Percentiles rank a stretch among this genome's conserved stretches.
Evolutionary conservation across 2,797 vertebrate species (phyloP).

Genomic region (Trichosurus vulpecula): DNA sequence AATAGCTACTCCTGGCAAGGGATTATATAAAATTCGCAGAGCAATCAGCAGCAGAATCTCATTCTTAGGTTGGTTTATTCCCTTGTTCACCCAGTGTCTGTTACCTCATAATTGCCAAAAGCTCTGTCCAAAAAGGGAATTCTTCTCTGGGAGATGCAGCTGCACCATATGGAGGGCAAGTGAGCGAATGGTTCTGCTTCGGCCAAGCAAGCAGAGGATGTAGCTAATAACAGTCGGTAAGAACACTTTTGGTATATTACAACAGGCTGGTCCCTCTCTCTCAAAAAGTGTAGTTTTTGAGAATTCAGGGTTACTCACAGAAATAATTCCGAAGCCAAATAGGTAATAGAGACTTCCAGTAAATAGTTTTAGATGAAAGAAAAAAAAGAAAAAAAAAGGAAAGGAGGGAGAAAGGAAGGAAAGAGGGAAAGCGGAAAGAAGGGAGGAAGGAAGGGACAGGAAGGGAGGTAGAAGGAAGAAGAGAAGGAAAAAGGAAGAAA

Average conservation of each 20-base stretch:
- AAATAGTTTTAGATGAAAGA: neutral
- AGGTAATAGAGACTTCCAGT: constrained; percentile 22
- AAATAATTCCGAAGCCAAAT: constrained; percentile 3
- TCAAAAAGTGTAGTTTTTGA: constrained; percentile 14
- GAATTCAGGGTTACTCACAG: neutral
- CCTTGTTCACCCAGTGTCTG: neutral
- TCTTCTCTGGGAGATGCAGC: neutral
- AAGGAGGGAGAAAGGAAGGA: neutral
- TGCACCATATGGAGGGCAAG: neutral
- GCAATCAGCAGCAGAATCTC: neutral
- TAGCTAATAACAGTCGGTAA: neutral
- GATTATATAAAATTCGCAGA: neutral
- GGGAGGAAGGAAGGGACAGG: too few species aligned
- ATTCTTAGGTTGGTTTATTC: neutral
- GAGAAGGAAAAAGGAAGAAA: neutral
- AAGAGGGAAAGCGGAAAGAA: too few species aligned
- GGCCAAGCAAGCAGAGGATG: neutral
- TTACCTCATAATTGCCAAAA: neutral
- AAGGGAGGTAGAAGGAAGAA: neutral
- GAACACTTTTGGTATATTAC: neutral
- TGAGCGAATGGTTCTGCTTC: neutral
- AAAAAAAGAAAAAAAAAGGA: neutral
- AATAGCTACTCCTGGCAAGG: neutral
- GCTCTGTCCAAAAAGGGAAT: constrained; percentile 4
- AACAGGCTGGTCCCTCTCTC: neutral